Conservation (phyloP, 2,888 invertebrate genomes). For the Ashinkailepas kermadecensis region DNA sequence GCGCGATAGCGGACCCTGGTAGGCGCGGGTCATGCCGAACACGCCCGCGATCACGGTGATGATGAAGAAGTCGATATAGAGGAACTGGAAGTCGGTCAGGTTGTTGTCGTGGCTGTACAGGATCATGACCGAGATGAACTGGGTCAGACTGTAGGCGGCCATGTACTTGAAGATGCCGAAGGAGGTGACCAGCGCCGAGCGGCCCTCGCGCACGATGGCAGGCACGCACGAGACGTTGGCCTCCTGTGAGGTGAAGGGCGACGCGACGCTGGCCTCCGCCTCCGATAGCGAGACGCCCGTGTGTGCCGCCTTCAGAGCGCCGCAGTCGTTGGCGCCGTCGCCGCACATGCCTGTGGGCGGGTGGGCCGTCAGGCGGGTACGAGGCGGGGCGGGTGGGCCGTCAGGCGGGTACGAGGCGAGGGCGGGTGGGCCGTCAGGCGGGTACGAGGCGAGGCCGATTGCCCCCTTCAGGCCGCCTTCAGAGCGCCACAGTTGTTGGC, state of each 20-base stretch:
- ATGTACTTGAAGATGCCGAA: conserved; percentile 88
- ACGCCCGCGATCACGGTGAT: conserved; percentile 43
- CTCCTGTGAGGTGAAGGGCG: conserved; percentile 50
- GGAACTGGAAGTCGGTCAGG: conserved; percentile 45
- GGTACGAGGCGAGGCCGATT: no score
- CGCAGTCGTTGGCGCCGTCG: conserved; percentile 46
- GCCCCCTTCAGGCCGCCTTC: no score
- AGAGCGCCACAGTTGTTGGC: no score
- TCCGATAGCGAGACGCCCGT: conserved; percentile 48
- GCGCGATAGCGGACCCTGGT: conserved; percentile 31
- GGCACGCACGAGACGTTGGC: conserved; percentile 43
- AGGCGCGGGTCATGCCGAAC: conserved; percentile 39
- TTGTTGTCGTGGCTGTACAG: conserved; percentile 46
- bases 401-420: no score
- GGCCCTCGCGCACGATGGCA: conserved; percentile 37
- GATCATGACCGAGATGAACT: conserved; percentile 55
- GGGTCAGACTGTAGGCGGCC: conserved; percentile 81
- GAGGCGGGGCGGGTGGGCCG: not conserved
- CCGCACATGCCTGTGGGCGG: conserved; percentile 42
- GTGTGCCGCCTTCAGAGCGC: conserved; percentile 45
- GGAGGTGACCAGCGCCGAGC: conserved; percentile 79
- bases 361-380: not conserved
- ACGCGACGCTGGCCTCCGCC: conserved; percentile 53
- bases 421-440: not conserved
- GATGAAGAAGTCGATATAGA: conserved; percentile 45